Evolutionary conservation across 2,113 vertebrate genomes (phyloP).

Genomic region (Microcebus griseorufus): DNA sequence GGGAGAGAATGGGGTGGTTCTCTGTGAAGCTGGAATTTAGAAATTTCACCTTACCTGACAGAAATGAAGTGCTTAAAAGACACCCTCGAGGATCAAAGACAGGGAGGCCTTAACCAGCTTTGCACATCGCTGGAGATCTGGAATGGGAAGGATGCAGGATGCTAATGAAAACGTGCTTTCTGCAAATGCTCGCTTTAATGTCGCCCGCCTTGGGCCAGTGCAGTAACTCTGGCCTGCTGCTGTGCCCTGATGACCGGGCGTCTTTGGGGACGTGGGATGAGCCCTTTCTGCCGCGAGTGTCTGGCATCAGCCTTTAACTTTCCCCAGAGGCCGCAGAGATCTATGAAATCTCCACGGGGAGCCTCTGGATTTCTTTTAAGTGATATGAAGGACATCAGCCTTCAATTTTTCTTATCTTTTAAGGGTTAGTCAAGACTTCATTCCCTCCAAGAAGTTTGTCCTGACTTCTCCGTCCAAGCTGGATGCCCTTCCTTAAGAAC

Average conservation of each 20-base stretch:
- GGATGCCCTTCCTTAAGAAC: neutral
- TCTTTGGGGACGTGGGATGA: neutral
- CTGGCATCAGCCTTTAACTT: neutral
- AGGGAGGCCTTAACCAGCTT: conserved; percentile 47
- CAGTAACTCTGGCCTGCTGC: neutral
- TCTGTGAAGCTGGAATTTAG: conserved; percentile 71
- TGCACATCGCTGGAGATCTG: neutral
- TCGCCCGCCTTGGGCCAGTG: neutral
- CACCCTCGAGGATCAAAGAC: conserved; percentile 43
- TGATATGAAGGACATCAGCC: neutral
- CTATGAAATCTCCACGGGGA: neutral
- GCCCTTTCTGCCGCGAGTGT: neutral
- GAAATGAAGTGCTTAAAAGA: conserved; percentile 64
- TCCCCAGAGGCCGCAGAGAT: neutral
- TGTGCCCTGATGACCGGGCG: neutral
- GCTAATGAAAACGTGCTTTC: conserved; percentile 37
- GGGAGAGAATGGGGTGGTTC: conserved; percentile 20
- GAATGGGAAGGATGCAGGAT: neutral
- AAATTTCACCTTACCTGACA: conserved; percentile 68
- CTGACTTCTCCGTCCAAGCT: neutral
- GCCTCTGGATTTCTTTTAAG: neutral
- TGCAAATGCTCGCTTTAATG: neutral
- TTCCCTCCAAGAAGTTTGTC: neutral
- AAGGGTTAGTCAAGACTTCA: neutral
- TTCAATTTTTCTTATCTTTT: neutral